phyloP scores from a whole-genome alignment of 2,888 invertebrate species.

The Himalopsyche anomala region DNA sequence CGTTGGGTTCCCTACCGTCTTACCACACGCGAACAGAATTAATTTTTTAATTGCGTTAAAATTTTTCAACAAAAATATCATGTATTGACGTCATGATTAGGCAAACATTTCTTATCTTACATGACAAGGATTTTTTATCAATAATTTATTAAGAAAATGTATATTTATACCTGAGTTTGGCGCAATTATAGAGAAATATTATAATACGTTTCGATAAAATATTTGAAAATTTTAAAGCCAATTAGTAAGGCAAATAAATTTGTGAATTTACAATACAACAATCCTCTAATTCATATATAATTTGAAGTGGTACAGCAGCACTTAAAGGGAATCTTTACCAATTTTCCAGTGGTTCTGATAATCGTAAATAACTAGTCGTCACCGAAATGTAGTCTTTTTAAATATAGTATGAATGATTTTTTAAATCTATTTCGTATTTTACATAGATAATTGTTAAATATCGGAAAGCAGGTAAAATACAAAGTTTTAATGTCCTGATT shows the following conservation, averaged over 20 bases:
- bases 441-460: too few species aligned
- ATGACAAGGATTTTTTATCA: not conserved
- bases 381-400: too few species aligned
- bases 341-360: too few species aligned
- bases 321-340: too few species aligned
- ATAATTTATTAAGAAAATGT: not conserved
- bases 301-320: too few species aligned
- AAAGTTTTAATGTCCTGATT: too few species aligned
- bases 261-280: too few species aligned
- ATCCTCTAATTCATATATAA: too few species aligned
- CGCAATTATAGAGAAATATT: not conserved
- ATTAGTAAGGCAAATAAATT: not conserved
- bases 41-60: not conserved
- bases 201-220: not conserved
- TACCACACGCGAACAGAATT: slow-evolving; percentile 27
- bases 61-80: not conserved
- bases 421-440: too few species aligned
- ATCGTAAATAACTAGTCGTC: too few species aligned
- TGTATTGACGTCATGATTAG: not conserved
- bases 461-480: too few species aligned
- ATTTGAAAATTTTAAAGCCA: not conserved
- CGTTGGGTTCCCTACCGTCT: not conserved
- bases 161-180: not conserved
- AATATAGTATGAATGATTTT: too few species aligned
- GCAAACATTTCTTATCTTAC: not conserved